Evolutionary conservation across 2,797 vertebrate species (phyloP).

Genomic region (Gymnothorax javanicus): DNA sequence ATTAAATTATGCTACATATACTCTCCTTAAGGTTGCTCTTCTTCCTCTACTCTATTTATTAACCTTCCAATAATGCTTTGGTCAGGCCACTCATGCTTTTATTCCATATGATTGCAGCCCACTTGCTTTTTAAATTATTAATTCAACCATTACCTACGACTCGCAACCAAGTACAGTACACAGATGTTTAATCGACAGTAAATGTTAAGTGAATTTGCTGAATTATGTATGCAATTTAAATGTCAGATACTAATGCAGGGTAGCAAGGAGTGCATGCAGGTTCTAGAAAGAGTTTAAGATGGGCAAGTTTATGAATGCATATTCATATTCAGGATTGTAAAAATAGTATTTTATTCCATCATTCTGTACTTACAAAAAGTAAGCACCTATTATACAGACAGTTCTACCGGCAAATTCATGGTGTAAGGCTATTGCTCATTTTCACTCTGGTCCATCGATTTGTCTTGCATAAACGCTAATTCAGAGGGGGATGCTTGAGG

Average conservation of each 20-base stretch:
- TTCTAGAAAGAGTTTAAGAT: background rate
- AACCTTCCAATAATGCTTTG: background rate
- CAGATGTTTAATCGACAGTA: conserved; percentile 8
- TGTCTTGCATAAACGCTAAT: background rate
- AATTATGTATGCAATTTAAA: conserved; percentile 24
- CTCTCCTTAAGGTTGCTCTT: background rate
- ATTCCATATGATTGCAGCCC: background rate
- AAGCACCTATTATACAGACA: background rate
- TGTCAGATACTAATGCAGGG: conserved; percentile 8
- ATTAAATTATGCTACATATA: conserved; percentile 7
- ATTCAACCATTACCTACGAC: conserved; percentile 16
- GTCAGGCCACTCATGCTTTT: conserved; percentile 10
- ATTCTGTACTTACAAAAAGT: background rate
- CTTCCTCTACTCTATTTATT: background rate
- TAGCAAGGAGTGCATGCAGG: background rate
- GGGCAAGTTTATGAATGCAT: background rate
- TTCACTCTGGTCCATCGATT: background rate
- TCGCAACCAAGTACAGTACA: conserved; percentile 8
- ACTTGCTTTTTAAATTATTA: conserved; percentile 21
- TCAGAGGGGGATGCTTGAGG: background rate
- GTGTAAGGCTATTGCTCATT: background rate
- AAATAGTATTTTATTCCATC: background rate
- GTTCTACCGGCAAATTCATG: background rate
- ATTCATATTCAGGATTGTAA: background rate
- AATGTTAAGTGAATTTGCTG: conserved; percentile 6